These are phyloP conservation scores for Aphelenchoides besseyi DNA, from an alignment of 1,140 invertebrate genomes.

Conservation along the genomic window DNA sequence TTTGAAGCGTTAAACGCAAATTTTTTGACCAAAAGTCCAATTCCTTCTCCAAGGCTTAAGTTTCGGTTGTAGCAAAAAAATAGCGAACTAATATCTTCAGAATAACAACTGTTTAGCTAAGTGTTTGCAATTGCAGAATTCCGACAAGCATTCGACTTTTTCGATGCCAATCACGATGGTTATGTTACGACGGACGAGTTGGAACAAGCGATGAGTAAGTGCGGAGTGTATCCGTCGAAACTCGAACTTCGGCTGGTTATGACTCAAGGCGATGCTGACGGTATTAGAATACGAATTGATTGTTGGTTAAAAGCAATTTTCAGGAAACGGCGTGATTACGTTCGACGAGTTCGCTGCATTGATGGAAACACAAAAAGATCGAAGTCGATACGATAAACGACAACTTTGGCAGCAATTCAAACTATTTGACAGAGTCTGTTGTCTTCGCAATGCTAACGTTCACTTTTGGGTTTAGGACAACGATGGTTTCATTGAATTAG, in stretches of 20 bases:
- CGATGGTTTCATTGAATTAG: constrained; percentile 58
- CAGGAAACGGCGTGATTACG: constrained; percentile 61
- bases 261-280: constrained; percentile 57
- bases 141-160: constrained; percentile 55
- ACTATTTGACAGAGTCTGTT: constrained; percentile 56
- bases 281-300: constrained; percentile 35
- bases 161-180: constrained; percentile 61
- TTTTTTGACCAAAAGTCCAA: too few relatives aligned
- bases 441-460: not conserved
- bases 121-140: too few relatives aligned
- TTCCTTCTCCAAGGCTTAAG: too few relatives aligned
- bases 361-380: constrained; percentile 47
- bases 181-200: constrained; percentile 58
- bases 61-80: too few relatives aligned
- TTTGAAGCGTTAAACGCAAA: not conserved
- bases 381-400: constrained; percentile 39
- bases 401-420: constrained; percentile 58
- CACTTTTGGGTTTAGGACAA: constrained; percentile 53
- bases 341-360: constrained; percentile 59
- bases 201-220: constrained; percentile 60
- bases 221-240: constrained; percentile 57
- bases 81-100: too few relatives aligned
- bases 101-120: too few relatives aligned
- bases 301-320: constrained; percentile 26
- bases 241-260: constrained; percentile 57